Percentiles rank a stretch among this genome's conserved stretches.
phyloP scores from a whole-genome alignment of 2,113 vertebrate genomes.

The Aegithalos caudatus region DNA sequence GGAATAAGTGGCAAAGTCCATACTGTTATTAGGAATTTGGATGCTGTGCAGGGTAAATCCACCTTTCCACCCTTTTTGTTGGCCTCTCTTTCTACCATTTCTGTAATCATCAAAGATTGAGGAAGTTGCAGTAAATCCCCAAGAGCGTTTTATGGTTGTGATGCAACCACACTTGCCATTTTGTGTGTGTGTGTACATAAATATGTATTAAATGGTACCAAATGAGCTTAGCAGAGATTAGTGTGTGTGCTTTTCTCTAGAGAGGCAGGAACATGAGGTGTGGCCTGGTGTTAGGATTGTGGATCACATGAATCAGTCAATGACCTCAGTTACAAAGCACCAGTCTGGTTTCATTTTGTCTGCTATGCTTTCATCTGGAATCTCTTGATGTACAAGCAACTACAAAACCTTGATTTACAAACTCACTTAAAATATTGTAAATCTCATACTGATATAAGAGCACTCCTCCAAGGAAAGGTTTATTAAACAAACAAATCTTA shows the following conservation, averaged over 20 bases:
- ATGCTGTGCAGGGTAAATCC: neutral
- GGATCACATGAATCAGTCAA: neutral
- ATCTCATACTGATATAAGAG: neutral
- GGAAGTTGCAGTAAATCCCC: neutral
- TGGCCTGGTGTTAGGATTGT: neutral
- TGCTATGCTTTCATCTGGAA: neutral
- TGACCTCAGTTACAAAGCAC: neutral
- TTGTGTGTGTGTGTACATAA: rapidly evolving
- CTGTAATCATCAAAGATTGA: neutral
- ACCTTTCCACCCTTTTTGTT: rapidly evolving
- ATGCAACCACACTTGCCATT: neutral
- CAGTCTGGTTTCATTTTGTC: neutral
- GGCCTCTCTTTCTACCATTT: neutral
- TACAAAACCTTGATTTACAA: neutral
- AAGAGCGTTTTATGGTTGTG: neutral
- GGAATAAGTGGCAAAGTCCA: neutral
- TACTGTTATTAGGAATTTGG: neutral
- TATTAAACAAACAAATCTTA: neutral
- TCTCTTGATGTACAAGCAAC: neutral
- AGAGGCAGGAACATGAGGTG: neutral
- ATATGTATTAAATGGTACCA: neutral
- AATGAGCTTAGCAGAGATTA: neutral
- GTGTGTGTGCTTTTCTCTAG: neutral
- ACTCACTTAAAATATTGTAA: neutral
- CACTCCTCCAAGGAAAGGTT: neutral